Conservation (phyloP, 2,888 invertebrate species). For the Pseudolycoriella hygida region DNA sequence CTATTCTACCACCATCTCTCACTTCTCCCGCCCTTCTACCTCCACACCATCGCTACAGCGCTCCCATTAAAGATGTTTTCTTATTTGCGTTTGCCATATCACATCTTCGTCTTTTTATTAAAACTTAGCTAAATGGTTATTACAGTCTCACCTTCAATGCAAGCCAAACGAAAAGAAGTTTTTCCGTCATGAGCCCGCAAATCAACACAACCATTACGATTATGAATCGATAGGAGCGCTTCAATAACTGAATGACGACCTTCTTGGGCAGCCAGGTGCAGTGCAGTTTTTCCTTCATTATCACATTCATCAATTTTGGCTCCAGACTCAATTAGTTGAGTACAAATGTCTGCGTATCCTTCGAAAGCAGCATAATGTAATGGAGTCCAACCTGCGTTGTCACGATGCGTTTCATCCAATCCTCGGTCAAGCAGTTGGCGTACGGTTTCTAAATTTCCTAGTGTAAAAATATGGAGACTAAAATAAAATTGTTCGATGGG, state of each 20-base stretch:
- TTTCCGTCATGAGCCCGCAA: conserved; percentile 82
- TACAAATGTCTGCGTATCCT: conserved; percentile 34
- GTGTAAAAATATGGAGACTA: conserved; percentile 2
- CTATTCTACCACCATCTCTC: no score
- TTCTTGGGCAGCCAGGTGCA: conserved; percentile 80
- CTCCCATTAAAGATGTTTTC: no score
- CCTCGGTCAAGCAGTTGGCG: conserved; percentile 76
- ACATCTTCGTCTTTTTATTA: no score
- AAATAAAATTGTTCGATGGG: background rate
- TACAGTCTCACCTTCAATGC: conserved; percentile 25
- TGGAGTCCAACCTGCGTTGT: conserved; percentile 95
- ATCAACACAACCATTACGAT: conserved; percentile 54
- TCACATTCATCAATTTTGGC: conserved; percentile 78
- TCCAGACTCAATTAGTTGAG: conserved; percentile 54
- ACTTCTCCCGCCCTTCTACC: no score
- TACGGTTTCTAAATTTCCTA: conserved; percentile 70
- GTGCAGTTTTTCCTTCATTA: conserved; percentile 76
- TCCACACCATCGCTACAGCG: no score
- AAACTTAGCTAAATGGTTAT: no score
- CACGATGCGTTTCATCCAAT: conserved; percentile 69
- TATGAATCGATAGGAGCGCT: conserved; percentile 49
- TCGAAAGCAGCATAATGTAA: conserved; percentile 92
- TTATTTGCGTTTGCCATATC: no score
- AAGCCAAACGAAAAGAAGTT: conserved; percentile 52
- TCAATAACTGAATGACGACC: conserved; percentile 46